A percentile compares a stretch with the other conserved stretches of the same genome.
phyloP scores from a whole-genome alignment of 2,888 invertebrate genomes.

The Hydropsyche betteni region DNA sequence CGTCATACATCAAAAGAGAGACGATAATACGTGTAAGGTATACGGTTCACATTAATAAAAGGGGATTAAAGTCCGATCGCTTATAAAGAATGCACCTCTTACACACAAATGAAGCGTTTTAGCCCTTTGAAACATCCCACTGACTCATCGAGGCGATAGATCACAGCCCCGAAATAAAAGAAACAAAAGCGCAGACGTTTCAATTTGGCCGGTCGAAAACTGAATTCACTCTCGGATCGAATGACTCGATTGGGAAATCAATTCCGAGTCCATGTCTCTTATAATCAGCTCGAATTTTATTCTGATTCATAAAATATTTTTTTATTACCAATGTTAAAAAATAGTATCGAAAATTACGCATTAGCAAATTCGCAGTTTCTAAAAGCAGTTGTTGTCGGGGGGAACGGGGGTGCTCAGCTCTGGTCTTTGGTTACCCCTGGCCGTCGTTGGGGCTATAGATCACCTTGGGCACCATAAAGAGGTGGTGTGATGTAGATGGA shows the following conservation, averaged over 20 bases:
- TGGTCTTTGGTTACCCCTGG: slow-evolving; percentile 10
- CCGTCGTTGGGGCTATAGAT: slow-evolving; percentile 23
- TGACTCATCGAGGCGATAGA: slow-evolving; percentile 30
- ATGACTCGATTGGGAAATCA: too few species aligned
- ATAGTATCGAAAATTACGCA: too few species aligned
- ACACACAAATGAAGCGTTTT: slow-evolving; percentile 19
- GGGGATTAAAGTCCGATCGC: slow-evolving; percentile 19
- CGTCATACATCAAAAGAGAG: slow-evolving; percentile 3
- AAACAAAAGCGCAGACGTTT: slow-evolving; percentile 25
- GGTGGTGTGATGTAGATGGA: slow-evolving; percentile 38
- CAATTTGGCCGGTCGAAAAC: background rate
- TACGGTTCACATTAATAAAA: slow-evolving; percentile 14
- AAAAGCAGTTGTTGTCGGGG: background rate
- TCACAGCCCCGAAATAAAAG: slow-evolving; percentile 21
- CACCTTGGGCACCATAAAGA: slow-evolving; percentile 33
- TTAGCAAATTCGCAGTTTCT: too few species aligned
- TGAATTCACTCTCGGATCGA: background rate
- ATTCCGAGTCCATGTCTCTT: too few species aligned
- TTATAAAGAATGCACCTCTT: background rate
- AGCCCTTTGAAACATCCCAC: slow-evolving; percentile 12
- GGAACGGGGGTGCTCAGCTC: background rate
- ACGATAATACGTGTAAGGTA: slow-evolving; percentile 16
- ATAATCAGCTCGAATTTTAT: too few species aligned
- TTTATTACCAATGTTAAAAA: too few species aligned
- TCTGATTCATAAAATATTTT: too few species aligned